Evolutionary conservation across 2,113 vertebrate genomes (phyloP).

Genomic region (Catharus fuscescens): DNA sequence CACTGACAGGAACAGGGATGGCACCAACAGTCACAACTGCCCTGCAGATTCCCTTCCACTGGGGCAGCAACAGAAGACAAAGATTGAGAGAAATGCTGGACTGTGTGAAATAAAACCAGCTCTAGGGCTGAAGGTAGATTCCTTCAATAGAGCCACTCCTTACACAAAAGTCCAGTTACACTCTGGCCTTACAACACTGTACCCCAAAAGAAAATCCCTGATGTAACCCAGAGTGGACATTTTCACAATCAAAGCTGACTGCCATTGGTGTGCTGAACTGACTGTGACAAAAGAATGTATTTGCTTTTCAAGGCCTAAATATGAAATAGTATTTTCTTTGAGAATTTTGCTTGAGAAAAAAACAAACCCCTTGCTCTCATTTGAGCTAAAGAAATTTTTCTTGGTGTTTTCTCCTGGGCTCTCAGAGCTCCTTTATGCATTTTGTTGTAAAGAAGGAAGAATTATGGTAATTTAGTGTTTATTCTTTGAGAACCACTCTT

Average conservation of each 20-base stretch:
- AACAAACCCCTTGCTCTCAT: background rate
- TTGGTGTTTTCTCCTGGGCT: background rate
- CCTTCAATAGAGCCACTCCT: background rate
- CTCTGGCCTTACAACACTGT: background rate
- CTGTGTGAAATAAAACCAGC: background rate
- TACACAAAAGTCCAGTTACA: background rate
- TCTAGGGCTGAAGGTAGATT: background rate
- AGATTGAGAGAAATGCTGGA: background rate
- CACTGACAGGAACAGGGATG: background rate
- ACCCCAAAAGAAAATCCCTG: background rate
- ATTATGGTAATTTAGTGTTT: slow-evolving; percentile 66
- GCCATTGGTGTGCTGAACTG: background rate
- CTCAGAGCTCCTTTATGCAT: background rate
- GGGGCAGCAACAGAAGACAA: background rate
- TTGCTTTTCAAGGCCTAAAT: slow-evolving; percentile 16
- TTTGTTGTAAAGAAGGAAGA: slow-evolving; percentile 47
- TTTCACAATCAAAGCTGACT: background rate
- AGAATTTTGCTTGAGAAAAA: slow-evolving; percentile 7
- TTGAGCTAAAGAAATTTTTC: background rate
- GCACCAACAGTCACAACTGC: too few species aligned
- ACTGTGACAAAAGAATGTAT: background rate
- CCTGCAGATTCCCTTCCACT: background rate
- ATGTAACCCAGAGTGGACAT: background rate
- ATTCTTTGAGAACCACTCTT: slow-evolving; percentile 44
- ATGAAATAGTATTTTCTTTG: slow-evolving; percentile 13